Conservation (phyloP, 2,797 vertebrate species). For the Semotilus atromaculatus region DNA sequence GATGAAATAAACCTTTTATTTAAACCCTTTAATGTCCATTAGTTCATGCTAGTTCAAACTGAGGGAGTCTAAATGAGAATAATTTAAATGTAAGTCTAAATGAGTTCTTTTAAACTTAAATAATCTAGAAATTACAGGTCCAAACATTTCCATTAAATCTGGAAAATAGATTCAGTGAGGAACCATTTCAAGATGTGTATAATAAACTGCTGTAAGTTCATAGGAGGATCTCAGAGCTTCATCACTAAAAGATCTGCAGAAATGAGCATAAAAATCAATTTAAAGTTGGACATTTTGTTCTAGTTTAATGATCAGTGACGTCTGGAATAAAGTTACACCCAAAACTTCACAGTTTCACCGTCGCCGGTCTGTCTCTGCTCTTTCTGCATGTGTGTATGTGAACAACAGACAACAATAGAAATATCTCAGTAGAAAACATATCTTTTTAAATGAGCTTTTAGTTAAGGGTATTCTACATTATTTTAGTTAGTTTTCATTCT, state of each 20-base stretch:
- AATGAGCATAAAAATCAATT: neutral
- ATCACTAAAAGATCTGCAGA: neutral
- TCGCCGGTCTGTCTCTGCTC: conserved; percentile 13
- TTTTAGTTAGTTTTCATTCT: no score
- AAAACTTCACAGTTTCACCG: neutral
- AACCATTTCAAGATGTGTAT: neutral
- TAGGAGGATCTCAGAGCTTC: neutral
- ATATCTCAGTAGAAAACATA: no score
- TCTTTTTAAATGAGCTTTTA: no score
- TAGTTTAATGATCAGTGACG: neutral
- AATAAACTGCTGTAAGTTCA: neutral
- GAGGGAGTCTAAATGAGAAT: no score
- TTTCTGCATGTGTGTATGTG: no score
- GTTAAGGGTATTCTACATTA: no score
- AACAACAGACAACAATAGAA: no score
- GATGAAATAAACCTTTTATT: neutral
- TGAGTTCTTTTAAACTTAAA: no score
- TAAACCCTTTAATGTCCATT: neutral
- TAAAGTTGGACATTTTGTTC: neutral
- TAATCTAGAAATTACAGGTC: neutral
- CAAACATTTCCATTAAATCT: neutral
- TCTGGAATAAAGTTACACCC: conserved; percentile 25
- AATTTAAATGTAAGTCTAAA: neutral
- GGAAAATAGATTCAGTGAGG: neutral
- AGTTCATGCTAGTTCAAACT: neutral